Evolutionary conservation across 2,113 vertebrate genomes (phyloP).

Genomic region (Galbula dea): DNA sequence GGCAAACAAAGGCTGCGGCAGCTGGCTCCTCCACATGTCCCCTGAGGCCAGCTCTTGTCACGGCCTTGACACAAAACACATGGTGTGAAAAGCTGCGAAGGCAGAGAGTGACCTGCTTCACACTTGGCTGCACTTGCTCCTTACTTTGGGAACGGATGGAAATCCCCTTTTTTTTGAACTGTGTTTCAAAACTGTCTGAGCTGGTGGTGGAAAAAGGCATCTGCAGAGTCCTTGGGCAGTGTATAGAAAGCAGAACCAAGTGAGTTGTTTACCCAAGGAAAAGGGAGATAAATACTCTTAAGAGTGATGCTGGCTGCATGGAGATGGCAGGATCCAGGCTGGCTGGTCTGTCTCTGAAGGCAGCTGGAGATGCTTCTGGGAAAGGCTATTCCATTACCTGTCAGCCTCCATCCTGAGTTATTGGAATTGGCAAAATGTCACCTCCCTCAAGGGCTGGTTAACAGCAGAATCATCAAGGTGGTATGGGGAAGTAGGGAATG

Average conservation of each 20-base stretch:
- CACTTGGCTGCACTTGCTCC: background rate
- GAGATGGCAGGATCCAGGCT: background rate
- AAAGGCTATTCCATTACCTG: background rate
- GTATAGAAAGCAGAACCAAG: background rate
- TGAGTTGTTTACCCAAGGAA: background rate
- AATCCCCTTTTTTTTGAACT: background rate
- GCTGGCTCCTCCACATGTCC: background rate
- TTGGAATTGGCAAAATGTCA: background rate
- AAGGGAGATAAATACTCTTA: background rate
- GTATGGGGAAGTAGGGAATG: background rate
- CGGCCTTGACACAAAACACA: background rate
- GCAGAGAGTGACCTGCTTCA: background rate
- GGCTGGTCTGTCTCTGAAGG: background rate
- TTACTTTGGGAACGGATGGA: background rate
- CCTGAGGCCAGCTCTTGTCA: background rate
- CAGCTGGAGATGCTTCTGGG: background rate
- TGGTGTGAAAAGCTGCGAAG: background rate
- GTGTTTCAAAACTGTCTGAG: background rate
- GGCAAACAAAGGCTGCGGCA: background rate
- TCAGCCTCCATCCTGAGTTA: background rate
- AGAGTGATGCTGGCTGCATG: background rate
- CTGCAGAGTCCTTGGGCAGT: background rate
- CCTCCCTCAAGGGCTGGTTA: background rate
- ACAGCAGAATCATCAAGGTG: background rate
- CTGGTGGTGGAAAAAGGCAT: background rate